A percentile compares a stretch with the other conserved stretches of the same genome.
Evolutionary conservation across 2,113 vertebrate genomes (phyloP).

Genomic region (Columba livia): DNA sequence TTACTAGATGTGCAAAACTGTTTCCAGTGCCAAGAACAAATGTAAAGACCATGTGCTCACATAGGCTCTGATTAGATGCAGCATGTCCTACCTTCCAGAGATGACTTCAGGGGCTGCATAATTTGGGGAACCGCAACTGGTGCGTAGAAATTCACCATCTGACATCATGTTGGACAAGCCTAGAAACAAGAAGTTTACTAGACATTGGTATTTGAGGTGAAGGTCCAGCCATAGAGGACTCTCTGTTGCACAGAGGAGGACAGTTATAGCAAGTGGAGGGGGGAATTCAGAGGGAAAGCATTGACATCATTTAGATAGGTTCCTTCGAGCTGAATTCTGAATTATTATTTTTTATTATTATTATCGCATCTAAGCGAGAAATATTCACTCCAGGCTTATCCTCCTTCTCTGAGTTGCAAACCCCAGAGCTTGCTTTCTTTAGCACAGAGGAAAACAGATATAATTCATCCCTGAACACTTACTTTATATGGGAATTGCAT

Average conservation of each 20-base stretch:
- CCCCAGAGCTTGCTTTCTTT: not conserved
- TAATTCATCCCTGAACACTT: not conserved
- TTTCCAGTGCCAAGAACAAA: not conserved
- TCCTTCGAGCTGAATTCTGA: not conserved
- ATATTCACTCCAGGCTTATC: not conserved
- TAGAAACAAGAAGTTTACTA: conserved; percentile 64
- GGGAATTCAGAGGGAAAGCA: not conserved
- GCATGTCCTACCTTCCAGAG: conserved; percentile 89
- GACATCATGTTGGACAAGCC: conserved; percentile 99
- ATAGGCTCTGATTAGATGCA: not conserved
- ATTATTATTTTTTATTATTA: not conserved
- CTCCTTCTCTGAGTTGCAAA: not conserved
- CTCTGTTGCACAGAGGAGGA: not conserved
- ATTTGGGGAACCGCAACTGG: conserved; percentile 97
- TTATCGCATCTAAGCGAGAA: not conserved
- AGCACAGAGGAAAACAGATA: not conserved
- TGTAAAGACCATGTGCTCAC: not conserved
- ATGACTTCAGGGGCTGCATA: conserved; percentile 99
- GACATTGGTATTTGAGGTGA: not conserved
- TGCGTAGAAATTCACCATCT: conserved; percentile 95
- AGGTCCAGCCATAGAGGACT: not conserved
- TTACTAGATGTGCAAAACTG: not conserved
- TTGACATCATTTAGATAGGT: not conserved
- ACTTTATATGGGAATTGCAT: not conserved
- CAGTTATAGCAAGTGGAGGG: not conserved